Base-by-base conservation (phyloP, 1,140 invertebrate species). In the Coptotermes formosanus region DNA sequence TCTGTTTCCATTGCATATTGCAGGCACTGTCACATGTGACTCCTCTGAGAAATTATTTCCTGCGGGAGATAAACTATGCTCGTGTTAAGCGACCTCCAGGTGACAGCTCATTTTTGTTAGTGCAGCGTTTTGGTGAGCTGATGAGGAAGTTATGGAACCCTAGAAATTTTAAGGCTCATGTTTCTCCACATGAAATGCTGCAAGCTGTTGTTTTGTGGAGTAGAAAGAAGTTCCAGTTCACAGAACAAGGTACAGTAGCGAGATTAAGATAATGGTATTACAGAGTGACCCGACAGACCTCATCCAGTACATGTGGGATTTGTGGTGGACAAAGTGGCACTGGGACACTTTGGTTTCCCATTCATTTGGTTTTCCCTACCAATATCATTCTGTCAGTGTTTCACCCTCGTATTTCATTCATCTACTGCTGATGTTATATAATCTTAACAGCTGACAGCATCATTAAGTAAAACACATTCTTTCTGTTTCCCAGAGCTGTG, bases 121-220 rank as follows among this genome's bases (percentile, higher is more conserved):
- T 99, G 0, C 97, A 99, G 90, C 93, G 99, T 85, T 99, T 99
- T 92, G 99, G 99, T 6, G 99, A 99, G 91, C 92, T 99, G 14
- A 95, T 99, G 91, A 91, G 99, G 9, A 99, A 99, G 91, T 92
- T 99, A 88, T 99, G 99, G 99, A 99, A 99, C 92, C 98, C 98
- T 0, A 92, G 98, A 86, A 99, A 99, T 90, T 99, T 99, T 90
- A 99, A 99, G 92, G 97, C 98, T 9, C 99, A 99, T 90, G 99
- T 99, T 3, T 99, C 98, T 85, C 99, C 99, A 0, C 99, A 99
- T 91, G 99, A 99, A 93, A 99, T 99, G 99, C 92, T 99, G 23
- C 99, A 99, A 92, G 98, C 99, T 55, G 98, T 99, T 52, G 99
- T 99, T 2, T 91, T 99, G 14, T 99, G 98, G 95, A 99, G 98